Conservation (phyloP, 2,888 invertebrate species). For the Catonia carolina region DNA sequence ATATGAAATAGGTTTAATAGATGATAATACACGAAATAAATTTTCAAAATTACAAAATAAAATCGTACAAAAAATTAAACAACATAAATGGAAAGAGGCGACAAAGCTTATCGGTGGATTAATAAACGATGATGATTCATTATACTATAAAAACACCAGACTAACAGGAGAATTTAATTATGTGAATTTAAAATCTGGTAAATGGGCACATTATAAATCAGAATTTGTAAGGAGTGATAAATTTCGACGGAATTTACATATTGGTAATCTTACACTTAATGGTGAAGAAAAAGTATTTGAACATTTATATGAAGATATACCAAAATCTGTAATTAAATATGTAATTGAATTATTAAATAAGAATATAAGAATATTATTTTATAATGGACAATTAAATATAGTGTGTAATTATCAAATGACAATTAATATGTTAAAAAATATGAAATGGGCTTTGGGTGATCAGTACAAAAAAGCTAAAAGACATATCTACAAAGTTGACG, state of each 20-base stretch:
- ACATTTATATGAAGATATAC: conserved; percentile 64
- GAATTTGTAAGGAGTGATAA: conserved; percentile 42
- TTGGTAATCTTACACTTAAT: conserved; percentile 68
- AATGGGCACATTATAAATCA: conserved; percentile 38
- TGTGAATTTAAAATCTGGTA: conserved; percentile 52
- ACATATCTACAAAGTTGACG: conserved; percentile 55
- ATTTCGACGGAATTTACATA: conserved; percentile 70
- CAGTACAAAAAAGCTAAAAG: conserved; percentile 60
- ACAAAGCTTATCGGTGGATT: conserved; percentile 39
- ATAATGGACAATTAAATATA: conserved; percentile 88
- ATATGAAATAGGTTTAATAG: conserved; percentile 63
- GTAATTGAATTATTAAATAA: conserved; percentile 58
- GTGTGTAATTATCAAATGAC: conserved; percentile 80
- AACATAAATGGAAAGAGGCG: conserved; percentile 58
- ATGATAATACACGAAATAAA: background rate
- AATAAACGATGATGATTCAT: conserved; percentile 42
- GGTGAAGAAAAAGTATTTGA: conserved; percentile 56
- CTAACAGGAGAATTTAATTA: conserved; percentile 68
- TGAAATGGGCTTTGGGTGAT: conserved; percentile 56
- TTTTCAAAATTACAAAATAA: background rate
- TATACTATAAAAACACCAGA: conserved; percentile 66
- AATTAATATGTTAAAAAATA: conserved; percentile 42
- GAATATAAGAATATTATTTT: conserved; percentile 69
- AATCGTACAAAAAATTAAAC: conserved; percentile 51
- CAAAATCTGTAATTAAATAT: conserved; percentile 70